Conservation (phyloP, 2,888 invertebrate genomes). For the Spodoptera exigua region DNA sequence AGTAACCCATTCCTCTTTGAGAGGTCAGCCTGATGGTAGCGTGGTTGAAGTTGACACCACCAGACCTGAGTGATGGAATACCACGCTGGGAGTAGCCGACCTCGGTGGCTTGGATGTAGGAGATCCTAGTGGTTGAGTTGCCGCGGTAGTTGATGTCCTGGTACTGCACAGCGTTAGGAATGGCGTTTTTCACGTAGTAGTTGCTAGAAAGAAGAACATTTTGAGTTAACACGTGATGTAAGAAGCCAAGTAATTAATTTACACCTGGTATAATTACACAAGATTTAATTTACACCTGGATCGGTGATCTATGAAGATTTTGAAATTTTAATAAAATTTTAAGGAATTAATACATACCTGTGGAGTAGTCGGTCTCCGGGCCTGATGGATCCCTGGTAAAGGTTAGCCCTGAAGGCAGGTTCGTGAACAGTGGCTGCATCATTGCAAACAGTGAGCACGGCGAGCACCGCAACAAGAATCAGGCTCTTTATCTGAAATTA, state of each 20-base stretch:
- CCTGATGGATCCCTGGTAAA: slow-evolving; percentile 18
- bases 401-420: slow-evolving; percentile 14
- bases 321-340: neutral
- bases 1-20: slow-evolving; percentile 71
- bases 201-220: slow-evolving; percentile 25
- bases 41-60: slow-evolving; percentile 68
- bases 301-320: neutral
- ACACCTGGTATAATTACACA: neutral
- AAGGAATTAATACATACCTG: slow-evolving; percentile 24
- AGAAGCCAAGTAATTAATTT: neutral
- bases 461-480: slow-evolving; percentile 1
- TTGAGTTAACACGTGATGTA: neutral
- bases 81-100: slow-evolving; percentile 73
- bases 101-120: slow-evolving; percentile 70
- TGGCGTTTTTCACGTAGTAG: slow-evolving; percentile 58
- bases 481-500: slow-evolving; percentile 17
- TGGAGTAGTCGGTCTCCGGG: slow-evolving; percentile 29
- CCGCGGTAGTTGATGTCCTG: slow-evolving; percentile 75
- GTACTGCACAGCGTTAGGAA: slow-evolving; percentile 69
- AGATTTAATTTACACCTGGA: neutral
- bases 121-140: slow-evolving; percentile 66
- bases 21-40: slow-evolving; percentile 72
- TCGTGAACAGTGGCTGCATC: slow-evolving; percentile 3
- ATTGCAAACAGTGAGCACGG: neutral
- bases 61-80: slow-evolving; percentile 61